Conservation (phyloP, 2,113 vertebrate genomes). For the Lucifuga dentata region DNA sequence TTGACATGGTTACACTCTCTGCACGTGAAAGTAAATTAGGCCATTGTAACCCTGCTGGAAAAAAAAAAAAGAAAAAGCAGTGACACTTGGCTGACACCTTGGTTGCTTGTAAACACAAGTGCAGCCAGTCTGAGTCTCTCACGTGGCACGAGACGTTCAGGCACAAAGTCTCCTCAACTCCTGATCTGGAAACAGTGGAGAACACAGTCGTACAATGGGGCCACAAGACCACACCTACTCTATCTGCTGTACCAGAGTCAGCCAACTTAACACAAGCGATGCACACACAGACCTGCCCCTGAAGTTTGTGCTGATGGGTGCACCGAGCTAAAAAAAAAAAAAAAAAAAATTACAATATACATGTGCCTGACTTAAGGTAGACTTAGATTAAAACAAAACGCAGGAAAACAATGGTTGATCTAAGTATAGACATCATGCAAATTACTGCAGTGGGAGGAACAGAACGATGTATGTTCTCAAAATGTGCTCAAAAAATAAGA, state of each 20-base stretch:
- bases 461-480: slow-evolving; percentile 40
- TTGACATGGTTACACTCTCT: slow-evolving; percentile 64
- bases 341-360: not conserved
- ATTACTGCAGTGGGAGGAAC: slow-evolving; percentile 72
- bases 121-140: slow-evolving; percentile 50
- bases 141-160: slow-evolving; percentile 46
- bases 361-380: slow-evolving; percentile 31
- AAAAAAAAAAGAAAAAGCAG: slow-evolving; percentile 29
- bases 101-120: slow-evolving; percentile 77
- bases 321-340: not conserved
- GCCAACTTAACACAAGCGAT: slow-evolving; percentile 32
- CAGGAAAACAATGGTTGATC: slow-evolving; percentile 30
- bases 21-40: slow-evolving; percentile 63
- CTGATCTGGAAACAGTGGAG: slow-evolving; percentile 67
- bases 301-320: not conserved
- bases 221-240: slow-evolving; percentile 73
- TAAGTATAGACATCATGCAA: slow-evolving; percentile 68
- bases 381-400: slow-evolving; percentile 5
- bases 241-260: slow-evolving; percentile 64
- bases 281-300: not conserved
- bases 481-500: slow-evolving; percentile 22
- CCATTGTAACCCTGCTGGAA: slow-evolving; percentile 45
- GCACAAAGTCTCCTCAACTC: slow-evolving; percentile 25
- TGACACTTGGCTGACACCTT: slow-evolving; percentile 78
- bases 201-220: slow-evolving; percentile 37